Evolutionary conservation across 2,797 vertebrate species (phyloP).

Genomic region (Onychomys torridus): DNA sequence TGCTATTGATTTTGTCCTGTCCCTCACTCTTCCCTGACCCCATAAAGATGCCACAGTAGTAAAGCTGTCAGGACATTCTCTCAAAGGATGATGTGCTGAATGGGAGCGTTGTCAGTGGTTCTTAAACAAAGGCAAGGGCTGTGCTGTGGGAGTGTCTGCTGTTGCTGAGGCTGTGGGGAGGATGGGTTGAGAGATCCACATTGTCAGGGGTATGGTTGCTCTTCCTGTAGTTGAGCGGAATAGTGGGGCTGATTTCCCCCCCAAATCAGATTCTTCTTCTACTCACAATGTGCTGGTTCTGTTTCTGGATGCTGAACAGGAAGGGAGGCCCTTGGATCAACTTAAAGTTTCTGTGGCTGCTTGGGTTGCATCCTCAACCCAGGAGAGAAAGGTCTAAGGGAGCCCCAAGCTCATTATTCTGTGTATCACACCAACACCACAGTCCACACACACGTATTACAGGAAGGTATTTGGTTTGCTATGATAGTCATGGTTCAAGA

Average conservation of each 20-base stretch:
- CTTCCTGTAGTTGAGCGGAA: neutral
- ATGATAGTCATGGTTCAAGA: neutral
- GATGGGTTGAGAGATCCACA: neutral
- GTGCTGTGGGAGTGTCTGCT: neutral
- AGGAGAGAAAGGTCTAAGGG: neutral
- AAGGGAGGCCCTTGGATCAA: neutral
- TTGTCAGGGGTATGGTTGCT: neutral
- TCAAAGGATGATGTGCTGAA: conserved; percentile 61
- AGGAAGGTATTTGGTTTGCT: neutral
- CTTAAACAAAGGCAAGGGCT: conserved; percentile 45
- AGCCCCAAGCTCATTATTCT: neutral
- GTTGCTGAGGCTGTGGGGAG: neutral
- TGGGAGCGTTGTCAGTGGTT: conserved; percentile 26
- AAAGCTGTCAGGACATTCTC: conserved; percentile 69
- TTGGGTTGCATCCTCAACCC: neutral
- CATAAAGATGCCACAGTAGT: conserved; percentile 67
- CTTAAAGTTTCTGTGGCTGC: neutral
- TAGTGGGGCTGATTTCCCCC: neutral
- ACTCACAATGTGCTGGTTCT: neutral
- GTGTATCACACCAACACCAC: neutral
- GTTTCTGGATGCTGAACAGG: neutral
- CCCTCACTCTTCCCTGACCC: conserved; percentile 29
- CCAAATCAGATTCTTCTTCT: neutral
- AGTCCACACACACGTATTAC: neutral
- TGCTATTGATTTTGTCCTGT: conserved; percentile 40